phyloP scores from a whole-genome alignment of 2,888 invertebrate species.

The Amaurobius ferox region DNA sequence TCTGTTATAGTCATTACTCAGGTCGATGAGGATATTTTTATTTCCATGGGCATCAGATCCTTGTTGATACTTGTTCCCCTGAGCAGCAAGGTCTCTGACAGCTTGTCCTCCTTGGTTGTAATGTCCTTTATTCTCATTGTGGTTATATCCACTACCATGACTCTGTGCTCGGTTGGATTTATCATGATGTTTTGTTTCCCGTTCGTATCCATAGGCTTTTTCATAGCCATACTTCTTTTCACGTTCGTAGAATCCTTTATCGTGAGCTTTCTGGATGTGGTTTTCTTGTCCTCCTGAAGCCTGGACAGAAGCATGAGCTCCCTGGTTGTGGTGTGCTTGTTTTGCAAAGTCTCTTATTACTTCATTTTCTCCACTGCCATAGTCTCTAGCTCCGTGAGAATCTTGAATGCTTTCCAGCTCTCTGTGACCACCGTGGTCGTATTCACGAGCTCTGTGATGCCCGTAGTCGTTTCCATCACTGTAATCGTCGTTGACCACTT shows the following conservation, averaged over 20 bases:
- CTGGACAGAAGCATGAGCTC: constrained; percentile 11
- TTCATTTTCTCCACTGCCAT: constrained; percentile 1
- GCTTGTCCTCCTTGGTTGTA: constrained; percentile 20
- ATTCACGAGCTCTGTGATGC: not conserved
- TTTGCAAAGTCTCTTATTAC: constrained; percentile 20
- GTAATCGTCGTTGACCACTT: not conserved
- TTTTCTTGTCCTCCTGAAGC: constrained; percentile 26
- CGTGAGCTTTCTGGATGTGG: constrained; percentile 37
- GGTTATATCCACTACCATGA: constrained; percentile 24
- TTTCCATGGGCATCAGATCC: constrained; percentile 27
- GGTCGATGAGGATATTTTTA: constrained; percentile 19
- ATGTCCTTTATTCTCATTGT: constrained; percentile 23
- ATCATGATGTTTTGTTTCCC: constrained; percentile 48
- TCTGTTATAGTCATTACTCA: constrained; percentile 5
- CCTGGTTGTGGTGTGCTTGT: constrained; percentile 16
- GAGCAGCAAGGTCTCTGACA: constrained; percentile 29
- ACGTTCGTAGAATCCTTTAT: constrained; percentile 32
- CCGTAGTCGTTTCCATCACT: not conserved
- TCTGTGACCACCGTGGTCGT: constrained; percentile 8
- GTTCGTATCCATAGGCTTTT: constrained; percentile 63
- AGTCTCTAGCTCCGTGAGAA: not conserved
- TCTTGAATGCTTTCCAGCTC: constrained; percentile 14
- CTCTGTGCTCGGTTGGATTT: constrained; percentile 10
- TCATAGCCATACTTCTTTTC: constrained; percentile 64
- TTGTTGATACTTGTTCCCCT: constrained; percentile 21